Evolutionary conservation across 2,113 vertebrate genomes (phyloP).

Genomic region (Myocastor coypus): DNA sequence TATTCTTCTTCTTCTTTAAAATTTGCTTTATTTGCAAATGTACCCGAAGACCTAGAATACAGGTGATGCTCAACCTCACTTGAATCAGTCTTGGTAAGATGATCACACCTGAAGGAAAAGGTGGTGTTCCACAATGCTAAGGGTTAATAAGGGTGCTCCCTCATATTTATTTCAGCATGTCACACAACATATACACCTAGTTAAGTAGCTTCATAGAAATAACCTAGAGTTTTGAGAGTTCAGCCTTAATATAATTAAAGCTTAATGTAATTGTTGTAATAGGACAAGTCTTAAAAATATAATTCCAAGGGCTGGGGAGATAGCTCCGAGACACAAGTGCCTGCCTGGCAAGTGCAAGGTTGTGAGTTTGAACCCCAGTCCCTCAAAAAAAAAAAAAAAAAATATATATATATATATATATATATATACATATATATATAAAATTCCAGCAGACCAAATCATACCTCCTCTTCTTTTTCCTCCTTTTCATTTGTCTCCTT

Average conservation of each 20-base stretch:
- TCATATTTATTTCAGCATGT: neutral
- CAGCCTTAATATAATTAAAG: neutral
- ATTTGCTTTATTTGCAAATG: neutral
- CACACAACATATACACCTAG: neutral
- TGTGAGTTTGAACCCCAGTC: too few species aligned
- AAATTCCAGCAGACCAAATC: neutral
- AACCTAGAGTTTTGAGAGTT: neutral
- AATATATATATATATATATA: too few species aligned
- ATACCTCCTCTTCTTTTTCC: neutral
- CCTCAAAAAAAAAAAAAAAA: too few species aligned
- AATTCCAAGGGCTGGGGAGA: too few species aligned
- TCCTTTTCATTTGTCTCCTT: neutral
- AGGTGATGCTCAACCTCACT: neutral
- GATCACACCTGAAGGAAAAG: neutral
- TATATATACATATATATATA: too few species aligned
- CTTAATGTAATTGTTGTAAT: neutral
- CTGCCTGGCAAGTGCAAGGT: too few species aligned
- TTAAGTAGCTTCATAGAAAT: neutral
- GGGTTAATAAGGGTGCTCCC: neutral
- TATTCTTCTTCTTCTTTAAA: neutral
- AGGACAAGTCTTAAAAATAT: neutral
- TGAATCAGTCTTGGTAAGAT: neutral
- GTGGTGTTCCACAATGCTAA: neutral
- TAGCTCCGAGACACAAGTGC: too few species aligned
- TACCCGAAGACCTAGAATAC: neutral